Conservation (phyloP, 2,113 vertebrate genomes). For the Synodontis membranacea region DNA sequence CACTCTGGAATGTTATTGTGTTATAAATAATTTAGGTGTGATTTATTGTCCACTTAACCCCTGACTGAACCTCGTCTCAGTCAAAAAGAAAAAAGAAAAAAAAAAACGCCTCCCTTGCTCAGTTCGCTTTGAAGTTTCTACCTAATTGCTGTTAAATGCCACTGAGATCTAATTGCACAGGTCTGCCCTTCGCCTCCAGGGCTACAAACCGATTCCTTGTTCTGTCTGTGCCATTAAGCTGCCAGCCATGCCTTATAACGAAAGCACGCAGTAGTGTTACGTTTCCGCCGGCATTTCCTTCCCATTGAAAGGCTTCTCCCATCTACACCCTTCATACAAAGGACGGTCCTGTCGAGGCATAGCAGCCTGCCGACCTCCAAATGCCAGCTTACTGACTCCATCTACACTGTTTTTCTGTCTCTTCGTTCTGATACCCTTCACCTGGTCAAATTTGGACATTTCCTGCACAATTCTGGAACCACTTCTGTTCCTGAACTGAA, state of each 20-base stretch:
- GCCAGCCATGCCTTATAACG: slow-evolving; percentile 18
- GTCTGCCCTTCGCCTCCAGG: neutral
- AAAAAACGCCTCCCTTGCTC: neutral
- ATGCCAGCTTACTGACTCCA: slow-evolving; percentile 5
- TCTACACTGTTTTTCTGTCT: neutral
- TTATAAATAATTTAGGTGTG: slow-evolving; percentile 3
- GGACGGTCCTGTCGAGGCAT: slow-evolving; percentile 41
- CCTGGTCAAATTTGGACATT: neutral
- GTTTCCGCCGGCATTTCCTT: slow-evolving; percentile 42
- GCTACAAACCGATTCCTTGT: slow-evolving; percentile 43
- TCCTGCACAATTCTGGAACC: neutral
- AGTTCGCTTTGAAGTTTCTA: neutral
- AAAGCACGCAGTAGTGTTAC: slow-evolving; percentile 42
- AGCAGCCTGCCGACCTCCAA: neutral
- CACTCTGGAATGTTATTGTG: neutral
- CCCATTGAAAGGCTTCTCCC: slow-evolving; percentile 33
- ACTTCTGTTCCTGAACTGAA: neutral
- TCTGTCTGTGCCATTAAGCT: slow-evolving; percentile 30
- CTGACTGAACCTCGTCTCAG: neutral
- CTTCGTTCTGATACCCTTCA: neutral
- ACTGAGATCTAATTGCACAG: slow-evolving; percentile 27
- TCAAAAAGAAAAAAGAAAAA: too few species aligned
- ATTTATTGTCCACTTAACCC: slow-evolving; percentile 1
- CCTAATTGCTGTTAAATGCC: slow-evolving; percentile 44
- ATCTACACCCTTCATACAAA: slow-evolving; percentile 37